phyloP scores from a whole-genome alignment of 2,888 invertebrate genomes.

The Dexiosoma caninum region DNA sequence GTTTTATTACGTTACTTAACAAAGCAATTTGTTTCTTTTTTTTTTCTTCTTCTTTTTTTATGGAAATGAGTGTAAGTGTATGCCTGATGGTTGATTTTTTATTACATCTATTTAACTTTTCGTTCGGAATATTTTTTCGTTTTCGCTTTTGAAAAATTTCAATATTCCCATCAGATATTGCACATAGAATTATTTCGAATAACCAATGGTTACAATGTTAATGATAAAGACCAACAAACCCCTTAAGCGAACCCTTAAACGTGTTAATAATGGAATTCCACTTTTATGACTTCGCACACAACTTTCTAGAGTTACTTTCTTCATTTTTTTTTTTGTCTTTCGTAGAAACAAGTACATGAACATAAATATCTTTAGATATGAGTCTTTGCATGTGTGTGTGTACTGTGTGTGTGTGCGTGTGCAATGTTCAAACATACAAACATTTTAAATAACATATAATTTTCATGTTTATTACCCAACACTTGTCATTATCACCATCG shows the following conservation, averaged over 20 bases:
- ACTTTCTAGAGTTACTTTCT: background rate
- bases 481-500: slow-evolving; percentile 61
- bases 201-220: slow-evolving; percentile 29
- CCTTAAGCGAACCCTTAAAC: slow-evolving; percentile 28
- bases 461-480: slow-evolving; percentile 60
- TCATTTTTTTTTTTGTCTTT: background rate
- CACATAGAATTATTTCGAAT: slow-evolving; percentile 22
- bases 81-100: background rate
- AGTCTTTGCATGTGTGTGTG: background rate
- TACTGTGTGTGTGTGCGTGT: background rate
- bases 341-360: background rate
- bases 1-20: slow-evolving; percentile 39
- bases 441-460: slow-evolving; percentile 58
- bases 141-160: slow-evolving; percentile 23
- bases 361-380: background rate
- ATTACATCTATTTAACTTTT: background rate
- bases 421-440: slow-evolving; percentile 6
- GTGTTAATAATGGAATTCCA: slow-evolving; percentile 26
- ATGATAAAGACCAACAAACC: slow-evolving; percentile 22
- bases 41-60: background rate
- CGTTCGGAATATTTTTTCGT: background rate
- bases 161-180: slow-evolving; percentile 49
- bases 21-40: slow-evolving; percentile 16
- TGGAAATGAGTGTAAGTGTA: background rate
- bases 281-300: background rate